Evolutionary conservation across 1,140 invertebrate species (phyloP), one percentile per base, ranked within the genome.

Genomic region (Cyrtorhinus lividipennis): DNA sequence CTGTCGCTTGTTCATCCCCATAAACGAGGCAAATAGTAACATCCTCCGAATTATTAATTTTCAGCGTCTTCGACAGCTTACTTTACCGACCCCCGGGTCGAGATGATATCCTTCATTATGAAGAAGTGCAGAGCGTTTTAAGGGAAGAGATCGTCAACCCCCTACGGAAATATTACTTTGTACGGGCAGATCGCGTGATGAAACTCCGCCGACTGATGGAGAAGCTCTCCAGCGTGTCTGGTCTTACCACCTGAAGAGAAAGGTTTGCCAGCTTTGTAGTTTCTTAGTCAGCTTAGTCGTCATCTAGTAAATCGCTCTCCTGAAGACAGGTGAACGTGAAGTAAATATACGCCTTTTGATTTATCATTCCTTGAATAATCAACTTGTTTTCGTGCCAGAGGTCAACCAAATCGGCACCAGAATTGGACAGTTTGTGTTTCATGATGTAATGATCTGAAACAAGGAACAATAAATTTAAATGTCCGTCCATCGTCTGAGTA

Each of bases 131-230:
- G 74, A 79, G 84, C 67, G 88, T 97, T 26, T 75, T 98, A 48
- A 80, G 90, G 62, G 92, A 98, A 74, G 92, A 95, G 73, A 95
- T 98, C 68, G 94, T 98, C 2, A 96, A 97, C 78, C 93, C 94
- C 15, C 76, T 98, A 38, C 77, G 95, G 66, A 86, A 83, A 69
- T 86, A 92, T 73, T 77, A 90, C 63, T 98, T 88, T 78, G 94
- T 97, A 18, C 80, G 88, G 68, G 92, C 92, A 10, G 88, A 95
- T 76, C 82, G 90, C 67, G 91, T 98, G n/a, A 93, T 98, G 91
- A 90, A 93, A 73, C 77, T 98, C 27, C 78, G 95, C 59, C 86
- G 83, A 65, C 75, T 95, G 56, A 77, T 98, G 27, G 91, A 95
- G 72, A 83, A 87, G 70, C 76, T 94, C 1, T 92, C 90, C 66